phyloP scores from a whole-genome alignment of 2,113 vertebrate genomes.

The Daphoenositta chrysoptera region DNA sequence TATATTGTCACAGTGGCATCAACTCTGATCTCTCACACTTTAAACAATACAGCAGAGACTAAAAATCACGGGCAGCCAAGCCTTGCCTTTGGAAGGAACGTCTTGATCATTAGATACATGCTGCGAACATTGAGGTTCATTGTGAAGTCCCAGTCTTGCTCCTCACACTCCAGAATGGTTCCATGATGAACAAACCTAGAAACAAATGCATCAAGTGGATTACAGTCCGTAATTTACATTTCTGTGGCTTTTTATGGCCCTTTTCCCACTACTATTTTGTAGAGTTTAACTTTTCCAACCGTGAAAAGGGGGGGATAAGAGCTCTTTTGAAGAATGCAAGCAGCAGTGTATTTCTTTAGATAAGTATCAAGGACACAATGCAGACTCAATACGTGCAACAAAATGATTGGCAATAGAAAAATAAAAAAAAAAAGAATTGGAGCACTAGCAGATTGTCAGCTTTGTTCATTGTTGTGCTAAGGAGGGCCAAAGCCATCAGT shows the following conservation, averaged over 20 bases:
- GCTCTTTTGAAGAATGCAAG: neutral
- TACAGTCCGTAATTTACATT: neutral
- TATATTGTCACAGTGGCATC: neutral
- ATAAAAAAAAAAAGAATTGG: neutral
- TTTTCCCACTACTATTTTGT: neutral
- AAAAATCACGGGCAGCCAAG: neutral
- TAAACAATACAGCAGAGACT: neutral
- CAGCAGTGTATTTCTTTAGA: neutral
- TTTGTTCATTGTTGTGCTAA: neutral
- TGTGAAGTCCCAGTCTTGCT: slow-evolving; percentile 90
- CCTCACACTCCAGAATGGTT: slow-evolving; percentile 88
- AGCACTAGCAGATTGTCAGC: neutral
- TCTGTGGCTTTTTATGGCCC: neutral
- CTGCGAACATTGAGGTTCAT: slow-evolving; percentile 92
- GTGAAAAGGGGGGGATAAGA: neutral
- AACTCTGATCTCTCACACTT: neutral
- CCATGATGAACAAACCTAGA: slow-evolving; percentile 91
- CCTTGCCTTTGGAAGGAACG: slow-evolving; percentile 90
- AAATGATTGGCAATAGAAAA: neutral
- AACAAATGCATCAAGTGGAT: neutral
- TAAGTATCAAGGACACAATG: neutral
- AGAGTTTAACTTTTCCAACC: neutral
- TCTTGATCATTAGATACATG: slow-evolving; percentile 94
- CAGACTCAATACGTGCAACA: neutral
- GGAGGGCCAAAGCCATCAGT: neutral